phyloP scores from a whole-genome alignment of 2,888 invertebrate species.

The Caenorhabditis sp. region DNA sequence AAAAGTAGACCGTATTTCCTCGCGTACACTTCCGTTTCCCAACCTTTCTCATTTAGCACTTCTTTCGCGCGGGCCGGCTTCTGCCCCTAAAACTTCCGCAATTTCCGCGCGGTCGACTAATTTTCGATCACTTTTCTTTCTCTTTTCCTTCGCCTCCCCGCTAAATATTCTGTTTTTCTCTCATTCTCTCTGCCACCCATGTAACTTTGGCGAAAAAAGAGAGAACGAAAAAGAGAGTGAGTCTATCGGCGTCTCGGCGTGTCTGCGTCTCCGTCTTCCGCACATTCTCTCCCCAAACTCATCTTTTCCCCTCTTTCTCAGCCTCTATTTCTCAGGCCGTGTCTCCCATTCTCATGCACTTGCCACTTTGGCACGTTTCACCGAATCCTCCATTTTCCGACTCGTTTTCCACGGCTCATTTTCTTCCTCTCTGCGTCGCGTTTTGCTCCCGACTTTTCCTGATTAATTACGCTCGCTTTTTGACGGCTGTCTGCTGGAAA shows the following conservation, averaged over 20 bases:
- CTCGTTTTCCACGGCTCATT: background rate
- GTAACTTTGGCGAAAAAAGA: no score
- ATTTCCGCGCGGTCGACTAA: conserved; percentile 15
- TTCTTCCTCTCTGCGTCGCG: no score
- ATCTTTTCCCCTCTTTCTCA: conserved; percentile 1
- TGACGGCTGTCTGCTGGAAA: no score
- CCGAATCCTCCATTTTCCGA: background rate
- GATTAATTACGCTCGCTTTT: no score
- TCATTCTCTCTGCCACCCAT: conserved; percentile 21
- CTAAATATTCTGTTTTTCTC: no score
- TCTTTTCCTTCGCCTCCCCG: background rate
- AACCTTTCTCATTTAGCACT: no score
- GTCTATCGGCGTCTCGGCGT: background rate
- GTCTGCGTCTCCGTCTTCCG: background rate
- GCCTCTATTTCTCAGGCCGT: background rate
- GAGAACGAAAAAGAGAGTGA: no score
- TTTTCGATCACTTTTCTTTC: conserved; percentile 30
- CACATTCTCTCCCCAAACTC: conserved; percentile 4
- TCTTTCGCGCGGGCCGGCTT: no score
- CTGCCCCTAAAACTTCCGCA: no score
- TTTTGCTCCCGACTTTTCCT: no score
- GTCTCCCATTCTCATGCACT: conserved; percentile 27
- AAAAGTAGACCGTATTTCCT: no score
- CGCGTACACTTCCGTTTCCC: no score
- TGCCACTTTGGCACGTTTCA: conserved; percentile 54